Evolutionary conservation across 2,888 invertebrate species (phyloP), one percentile per base, ranked within the genome.

Genomic region (Cantharis nigra): DNA sequence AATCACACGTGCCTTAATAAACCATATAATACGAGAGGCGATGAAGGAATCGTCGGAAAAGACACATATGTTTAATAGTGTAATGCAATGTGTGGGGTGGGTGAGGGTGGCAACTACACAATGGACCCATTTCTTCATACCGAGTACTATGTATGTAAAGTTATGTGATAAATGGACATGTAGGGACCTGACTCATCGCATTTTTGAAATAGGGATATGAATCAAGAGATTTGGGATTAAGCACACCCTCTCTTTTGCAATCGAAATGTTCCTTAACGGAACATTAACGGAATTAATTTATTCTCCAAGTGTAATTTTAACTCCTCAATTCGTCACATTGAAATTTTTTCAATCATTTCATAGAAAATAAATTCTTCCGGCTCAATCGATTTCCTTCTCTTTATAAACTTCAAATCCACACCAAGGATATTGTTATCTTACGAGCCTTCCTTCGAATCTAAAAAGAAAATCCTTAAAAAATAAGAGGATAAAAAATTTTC

Each of bases 41-140:
- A 82, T 72, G 80, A 79, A 78, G 77, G 71, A 80, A 73, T 80
- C 83, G 85, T 16, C 77, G 75, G 72, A 84, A 86, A 85, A 85
- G 84, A 84, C 86, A 85, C 86, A 86, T 85, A 86, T 85, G 85
- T 83, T 86, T 85, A 86, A 85, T 79, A 79, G 75, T 77, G 78
- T 79, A 79, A 79, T 85, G 85, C 80, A 84, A 85, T 85, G 80
- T 78, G 81, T 78, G 81, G 28, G 30, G 70, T 80, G 20, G 26
- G 64, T 67, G 71, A 72, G 82, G 81, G 82, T 78, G 82, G 77
- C 20, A 23, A 23, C 65, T 10, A 73, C 74, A 81, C 81, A 80
- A 80, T 80, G 67, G 80, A 74, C 64, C 69, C 70, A 69, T 75
- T 69, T 49, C 64, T 20, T 73, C 75, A 63, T 80, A 30, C n/a